Evolutionary conservation across 2,113 vertebrate genomes (phyloP).

Genomic region (Thunnus maccoyii): DNA sequence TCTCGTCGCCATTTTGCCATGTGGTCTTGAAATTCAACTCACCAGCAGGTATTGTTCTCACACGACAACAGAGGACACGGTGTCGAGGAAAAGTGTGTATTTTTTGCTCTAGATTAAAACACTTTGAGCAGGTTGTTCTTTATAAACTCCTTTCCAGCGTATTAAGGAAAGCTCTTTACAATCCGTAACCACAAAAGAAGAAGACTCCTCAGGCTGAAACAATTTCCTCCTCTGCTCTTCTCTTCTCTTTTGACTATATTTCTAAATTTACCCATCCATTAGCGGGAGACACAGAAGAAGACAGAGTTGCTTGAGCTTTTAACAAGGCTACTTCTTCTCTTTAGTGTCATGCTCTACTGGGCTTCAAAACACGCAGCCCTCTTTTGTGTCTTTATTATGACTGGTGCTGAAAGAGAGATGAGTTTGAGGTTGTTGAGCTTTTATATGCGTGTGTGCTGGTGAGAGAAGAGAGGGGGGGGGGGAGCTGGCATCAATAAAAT

Average conservation of each 20-base stretch:
- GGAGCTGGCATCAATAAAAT: slow-evolving; percentile 29
- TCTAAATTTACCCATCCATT: slow-evolving; percentile 82
- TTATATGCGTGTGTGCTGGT: slow-evolving; percentile 17
- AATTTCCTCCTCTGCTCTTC: slow-evolving; percentile 37
- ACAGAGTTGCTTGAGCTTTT: slow-evolving; percentile 71
- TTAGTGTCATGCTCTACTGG: slow-evolving; percentile 74
- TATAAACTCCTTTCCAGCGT: slow-evolving; percentile 45
- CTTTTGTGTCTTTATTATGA: slow-evolving; percentile 73
- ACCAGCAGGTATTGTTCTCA: slow-evolving; percentile 6
- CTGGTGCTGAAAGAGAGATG: slow-evolving; percentile 61
- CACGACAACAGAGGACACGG: slow-evolving; percentile 7
- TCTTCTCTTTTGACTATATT: slow-evolving; percentile 66
- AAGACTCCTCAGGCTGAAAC: slow-evolving; percentile 63
- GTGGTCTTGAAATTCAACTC: slow-evolving; percentile 11
- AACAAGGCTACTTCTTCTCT: slow-evolving; percentile 72
- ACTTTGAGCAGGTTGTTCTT: slow-evolving; percentile 48
- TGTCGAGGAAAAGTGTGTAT: neutral
- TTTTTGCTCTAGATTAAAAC: slow-evolving; percentile 27
- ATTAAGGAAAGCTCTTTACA: slow-evolving; percentile 64
- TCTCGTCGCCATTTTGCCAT: slow-evolving; percentile 15
- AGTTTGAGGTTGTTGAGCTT: slow-evolving; percentile 50
- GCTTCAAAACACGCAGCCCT: slow-evolving; percentile 68
- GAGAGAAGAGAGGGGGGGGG: neutral
- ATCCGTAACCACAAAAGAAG: slow-evolving; percentile 34
- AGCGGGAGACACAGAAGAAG: slow-evolving; percentile 67